Evolutionary conservation across 2,888 invertebrate genomes (phyloP).

Genomic region (Empis livida): DNA sequence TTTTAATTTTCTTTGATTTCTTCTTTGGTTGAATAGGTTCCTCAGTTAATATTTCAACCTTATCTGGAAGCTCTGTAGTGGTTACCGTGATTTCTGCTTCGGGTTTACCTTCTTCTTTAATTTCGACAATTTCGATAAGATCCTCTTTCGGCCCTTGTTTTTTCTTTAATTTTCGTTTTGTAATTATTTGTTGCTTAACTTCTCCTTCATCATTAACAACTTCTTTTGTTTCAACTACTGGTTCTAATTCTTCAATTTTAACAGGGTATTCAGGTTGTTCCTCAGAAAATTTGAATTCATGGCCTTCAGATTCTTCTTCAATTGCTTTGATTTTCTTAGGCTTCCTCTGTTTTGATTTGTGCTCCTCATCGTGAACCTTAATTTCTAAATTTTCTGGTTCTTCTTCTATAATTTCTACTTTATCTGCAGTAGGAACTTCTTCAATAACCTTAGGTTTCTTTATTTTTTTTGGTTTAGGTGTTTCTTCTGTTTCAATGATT

Average conservation of each 20-base stretch:
- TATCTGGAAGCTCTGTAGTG: too few relatives aligned
- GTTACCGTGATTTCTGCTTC: slow-evolving; percentile 30
- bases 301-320: slow-evolving; percentile 3
- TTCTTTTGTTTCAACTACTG: slow-evolving; percentile 17
- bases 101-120: slow-evolving; percentile 9
- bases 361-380: neutral
- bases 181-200: slow-evolving; percentile 24
- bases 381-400: slow-evolving; percentile 11
- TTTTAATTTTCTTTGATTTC: too few relatives aligned
- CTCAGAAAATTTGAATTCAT: slow-evolving; percentile 23
- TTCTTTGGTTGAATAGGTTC: too few relatives aligned
- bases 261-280: slow-evolving; percentile 10
- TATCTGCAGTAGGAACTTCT: slow-evolving; percentile 7
- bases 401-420: slow-evolving; percentile 12
- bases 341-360: slow-evolving; percentile 8
- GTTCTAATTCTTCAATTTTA: slow-evolving; percentile 17
- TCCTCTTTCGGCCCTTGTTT: slow-evolving; percentile 33
- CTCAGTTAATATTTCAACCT: too few relatives aligned
- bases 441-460: slow-evolving; percentile 7
- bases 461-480: slow-evolving; percentile 14
- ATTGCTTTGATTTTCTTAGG: slow-evolving; percentile 1
- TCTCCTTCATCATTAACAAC: slow-evolving; percentile 19
- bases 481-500: slow-evolving; percentile 7
- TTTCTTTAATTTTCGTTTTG: slow-evolving; percentile 29
- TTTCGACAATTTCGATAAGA: slow-evolving; percentile 31